Base-by-base conservation (phyloP, 1,140 invertebrate genomes). In the Solenopsis fugax region DNA sequence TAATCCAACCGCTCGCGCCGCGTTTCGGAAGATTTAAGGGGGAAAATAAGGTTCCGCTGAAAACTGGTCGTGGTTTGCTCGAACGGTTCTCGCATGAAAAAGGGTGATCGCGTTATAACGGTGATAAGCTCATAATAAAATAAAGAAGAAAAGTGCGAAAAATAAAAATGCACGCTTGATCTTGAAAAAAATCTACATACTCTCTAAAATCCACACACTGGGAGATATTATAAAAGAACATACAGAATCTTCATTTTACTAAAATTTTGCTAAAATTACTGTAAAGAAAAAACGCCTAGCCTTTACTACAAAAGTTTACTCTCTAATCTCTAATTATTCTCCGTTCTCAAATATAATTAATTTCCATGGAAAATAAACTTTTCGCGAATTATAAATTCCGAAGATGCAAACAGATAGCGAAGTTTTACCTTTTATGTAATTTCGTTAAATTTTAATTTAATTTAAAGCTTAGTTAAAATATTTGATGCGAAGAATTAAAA, bases 1-100 rank as follows among this genome's bases (percentile, higher is more conserved):
- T 78, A 76, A 85, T 78, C 73, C 50, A 21, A 21, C 58, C 41
- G 48, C 82, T 76, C 60, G 82, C 24, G n/a, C 24, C 58, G 45
- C 48, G 52, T 56, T 60, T 56, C 29, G 73, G 16, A 45, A 52
- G 73, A 85, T 85, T 80, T 65, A 80, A 80, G 45, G 34, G 45
- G 24, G 9, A 85, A 78, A 78, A 85, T 64, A 76, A 85, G n/a
- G 9, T 48, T 56, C 50, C 52, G 29, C 21, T 80, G 41, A 37
- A 54, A 80, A 85, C 52, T 72, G 29, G 50, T 37, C 18, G 76
- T n/a, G 48, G 77, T 69, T 54, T 81, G 73, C 12, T 52, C 16
- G 54, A 73, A 60, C 37, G 52, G 18, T 37, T 48, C 54, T 72
- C 24, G 24, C 41, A 62, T 45, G 29, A 56, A 72, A 71, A 58